These are phyloP conservation scores for Drosophila kurseongensis DNA, from an alignment of 1,140 invertebrate species.

Conservation along the genomic window DNA sequence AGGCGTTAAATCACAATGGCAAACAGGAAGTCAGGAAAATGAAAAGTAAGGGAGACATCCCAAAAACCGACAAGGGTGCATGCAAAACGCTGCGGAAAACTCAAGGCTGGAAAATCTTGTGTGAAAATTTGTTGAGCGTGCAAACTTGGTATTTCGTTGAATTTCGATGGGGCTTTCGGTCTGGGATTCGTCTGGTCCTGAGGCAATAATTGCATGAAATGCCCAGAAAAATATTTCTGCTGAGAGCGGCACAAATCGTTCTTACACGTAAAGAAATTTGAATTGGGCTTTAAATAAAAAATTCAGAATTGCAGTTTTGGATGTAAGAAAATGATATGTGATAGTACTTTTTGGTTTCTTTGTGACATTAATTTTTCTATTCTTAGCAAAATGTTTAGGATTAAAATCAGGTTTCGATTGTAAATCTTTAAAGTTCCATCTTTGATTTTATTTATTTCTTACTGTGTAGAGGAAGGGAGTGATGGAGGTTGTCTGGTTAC, in stretches of 20 bases:
- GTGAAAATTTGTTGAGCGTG: conserved; percentile 81
- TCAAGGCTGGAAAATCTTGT: conserved; percentile 70
- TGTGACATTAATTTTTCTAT: too few relatives aligned
- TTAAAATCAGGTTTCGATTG: too few relatives aligned
- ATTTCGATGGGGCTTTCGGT: conserved; percentile 16
- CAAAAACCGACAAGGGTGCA: conserved; percentile 57
- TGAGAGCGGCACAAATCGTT: conserved; percentile 68
- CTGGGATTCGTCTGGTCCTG: conserved; percentile 46
- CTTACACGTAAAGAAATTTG: not conserved
- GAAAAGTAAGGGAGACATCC: not conserved
- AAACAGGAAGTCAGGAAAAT: conserved; percentile 56
- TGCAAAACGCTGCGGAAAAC: conserved; percentile 59
- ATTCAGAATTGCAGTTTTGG: too few relatives aligned
- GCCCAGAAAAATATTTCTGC: conserved; percentile 69
- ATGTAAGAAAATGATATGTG: too few relatives aligned
- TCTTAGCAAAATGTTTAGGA: too few relatives aligned
- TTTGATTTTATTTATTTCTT: not conserved
- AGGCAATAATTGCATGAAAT: conserved; percentile 78
- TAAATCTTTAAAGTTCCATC: too few relatives aligned
- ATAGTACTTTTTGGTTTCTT: not conserved
- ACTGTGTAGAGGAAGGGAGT: not conserved
- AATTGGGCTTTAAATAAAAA: not conserved
- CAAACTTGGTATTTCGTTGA: conserved; percentile 54
- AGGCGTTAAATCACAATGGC: conserved; percentile 72
- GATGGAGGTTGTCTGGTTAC: conserved; percentile 2